phyloP scores from a whole-genome alignment of 2,888 invertebrate species.

The Plusia festucae region DNA sequence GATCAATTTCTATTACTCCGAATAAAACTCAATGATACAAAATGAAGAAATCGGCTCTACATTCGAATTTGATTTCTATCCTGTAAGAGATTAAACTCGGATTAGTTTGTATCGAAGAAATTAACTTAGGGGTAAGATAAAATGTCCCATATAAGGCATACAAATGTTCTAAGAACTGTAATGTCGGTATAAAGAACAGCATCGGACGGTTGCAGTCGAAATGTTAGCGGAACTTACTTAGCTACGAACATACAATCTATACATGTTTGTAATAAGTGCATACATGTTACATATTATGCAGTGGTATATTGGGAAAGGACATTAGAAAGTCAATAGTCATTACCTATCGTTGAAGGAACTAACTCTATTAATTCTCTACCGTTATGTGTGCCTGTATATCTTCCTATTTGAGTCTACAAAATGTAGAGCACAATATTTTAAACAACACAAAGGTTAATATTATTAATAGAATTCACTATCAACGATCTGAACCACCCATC shows the following conservation, averaged over 20 bases:
- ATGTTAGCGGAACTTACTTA: constrained; percentile 31
- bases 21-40: constrained; percentile 20
- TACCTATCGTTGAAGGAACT: neutral
- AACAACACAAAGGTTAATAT: constrained; percentile 16
- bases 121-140: constrained; percentile 58
- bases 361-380: too few species aligned
- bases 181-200: constrained; percentile 54
- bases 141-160: constrained; percentile 60
- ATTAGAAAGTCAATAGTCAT: neutral
- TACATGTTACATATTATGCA: neutral
- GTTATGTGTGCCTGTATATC: neutral
- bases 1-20: constrained; percentile 3
- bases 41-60: constrained; percentile 8
- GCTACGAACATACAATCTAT: constrained; percentile 12
- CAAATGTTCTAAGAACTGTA: constrained; percentile 52
- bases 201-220: constrained; percentile 29
- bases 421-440: constrained; percentile 7
- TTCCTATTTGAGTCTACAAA: neutral
- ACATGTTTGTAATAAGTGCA: neutral
- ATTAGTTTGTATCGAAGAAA: constrained; percentile 16
- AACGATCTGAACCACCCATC: constrained; percentile 36
- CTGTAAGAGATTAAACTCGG: neutral
- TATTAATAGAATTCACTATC: constrained; percentile 29
- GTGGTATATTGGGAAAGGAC: neutral
- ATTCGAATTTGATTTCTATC: neutral